Conservation (phyloP, 2,113 vertebrate species). For the Leptobrachium ailaonicum region DNA sequence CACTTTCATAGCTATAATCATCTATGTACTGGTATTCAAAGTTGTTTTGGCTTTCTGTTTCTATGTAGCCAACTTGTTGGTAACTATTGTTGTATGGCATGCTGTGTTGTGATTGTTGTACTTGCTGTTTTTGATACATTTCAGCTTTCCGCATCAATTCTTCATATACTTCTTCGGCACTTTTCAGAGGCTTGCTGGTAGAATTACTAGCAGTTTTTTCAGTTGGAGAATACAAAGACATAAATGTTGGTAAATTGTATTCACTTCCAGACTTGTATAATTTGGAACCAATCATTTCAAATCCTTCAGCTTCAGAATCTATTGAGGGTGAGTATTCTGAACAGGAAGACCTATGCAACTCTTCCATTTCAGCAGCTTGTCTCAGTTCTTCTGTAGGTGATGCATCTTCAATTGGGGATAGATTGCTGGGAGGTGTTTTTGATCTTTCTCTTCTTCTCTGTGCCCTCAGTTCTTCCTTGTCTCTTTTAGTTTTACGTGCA, state of each 20-base stretch:
- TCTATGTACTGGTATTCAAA: conserved; percentile 78
- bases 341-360: conserved; percentile 95
- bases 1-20: conserved; percentile 68
- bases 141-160: conserved; percentile 98
- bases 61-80: conserved; percentile 66
- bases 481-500: conserved; percentile 90
- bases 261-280: conserved; percentile 95
- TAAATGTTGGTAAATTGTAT: conserved; percentile 94
- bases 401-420: conserved; percentile 95
- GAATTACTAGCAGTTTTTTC: conserved; percentile 77
- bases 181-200: conserved; percentile 86
- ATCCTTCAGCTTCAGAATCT: conserved; percentile 92
- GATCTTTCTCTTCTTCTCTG: conserved; percentile 94
- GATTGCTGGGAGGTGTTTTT: conserved; percentile 96
- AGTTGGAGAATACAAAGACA: conserved; percentile 94
- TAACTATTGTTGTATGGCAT: conserved; percentile 65
- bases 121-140: conserved; percentile 86
- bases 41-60: conserved; percentile 59
- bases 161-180: conserved; percentile 95
- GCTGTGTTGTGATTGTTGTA: conserved; percentile 67
- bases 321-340: conserved; percentile 97
- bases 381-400: conserved; percentile 95
- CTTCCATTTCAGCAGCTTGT: conserved; percentile 97
- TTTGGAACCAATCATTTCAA: conserved; percentile 82
- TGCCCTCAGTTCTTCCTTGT: conserved; percentile 95